These are phyloP conservation scores for Drosophila vallismaia DNA, from an alignment of 2,888 invertebrate species.

Conservation along the genomic window DNA sequence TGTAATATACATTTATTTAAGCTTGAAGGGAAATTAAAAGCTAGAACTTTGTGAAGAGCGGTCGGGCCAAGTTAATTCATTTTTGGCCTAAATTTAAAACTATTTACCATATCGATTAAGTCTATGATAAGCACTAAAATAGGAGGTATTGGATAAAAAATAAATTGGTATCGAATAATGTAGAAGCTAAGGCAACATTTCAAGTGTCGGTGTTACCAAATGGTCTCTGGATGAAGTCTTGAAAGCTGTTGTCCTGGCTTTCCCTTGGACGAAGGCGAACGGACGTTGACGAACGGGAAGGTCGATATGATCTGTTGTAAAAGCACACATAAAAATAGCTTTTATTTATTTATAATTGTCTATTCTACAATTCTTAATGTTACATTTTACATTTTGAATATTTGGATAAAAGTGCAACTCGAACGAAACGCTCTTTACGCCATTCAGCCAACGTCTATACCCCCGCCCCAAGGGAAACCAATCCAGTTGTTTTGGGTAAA, in stretches of 20 bases:
- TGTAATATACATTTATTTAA: constrained; percentile 36
- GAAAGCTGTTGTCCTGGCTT: constrained; percentile 9
- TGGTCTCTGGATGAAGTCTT: constrained; percentile 46
- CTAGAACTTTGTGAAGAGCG: constrained; percentile 56
- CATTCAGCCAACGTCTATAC: constrained; percentile 10
- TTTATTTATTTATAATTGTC: no score
- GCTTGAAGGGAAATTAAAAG: constrained; percentile 26
- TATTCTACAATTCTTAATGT: no score
- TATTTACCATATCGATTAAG: constrained; percentile 52
- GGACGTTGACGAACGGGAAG: constrained; percentile 35
- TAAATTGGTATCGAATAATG: constrained; percentile 16
- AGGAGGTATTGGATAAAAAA: constrained; percentile 45
- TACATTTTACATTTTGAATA: background rate
- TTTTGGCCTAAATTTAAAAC: constrained; percentile 28
- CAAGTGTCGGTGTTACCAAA: background rate
- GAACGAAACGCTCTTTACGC: background rate
- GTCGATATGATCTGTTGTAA: no score
- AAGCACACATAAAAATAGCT: no score
- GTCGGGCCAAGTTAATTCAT: constrained; percentile 41
- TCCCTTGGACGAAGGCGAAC: constrained; percentile 5
- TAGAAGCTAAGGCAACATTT: constrained; percentile 50
- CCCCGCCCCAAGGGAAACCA: constrained; percentile 11
- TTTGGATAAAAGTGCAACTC: background rate
- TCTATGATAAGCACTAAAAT: constrained; percentile 31
- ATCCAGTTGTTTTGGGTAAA: constrained; percentile 8